Evolutionary conservation across 2,797 vertebrate species (phyloP).

Genomic region (Alosa sapidissima): DNA sequence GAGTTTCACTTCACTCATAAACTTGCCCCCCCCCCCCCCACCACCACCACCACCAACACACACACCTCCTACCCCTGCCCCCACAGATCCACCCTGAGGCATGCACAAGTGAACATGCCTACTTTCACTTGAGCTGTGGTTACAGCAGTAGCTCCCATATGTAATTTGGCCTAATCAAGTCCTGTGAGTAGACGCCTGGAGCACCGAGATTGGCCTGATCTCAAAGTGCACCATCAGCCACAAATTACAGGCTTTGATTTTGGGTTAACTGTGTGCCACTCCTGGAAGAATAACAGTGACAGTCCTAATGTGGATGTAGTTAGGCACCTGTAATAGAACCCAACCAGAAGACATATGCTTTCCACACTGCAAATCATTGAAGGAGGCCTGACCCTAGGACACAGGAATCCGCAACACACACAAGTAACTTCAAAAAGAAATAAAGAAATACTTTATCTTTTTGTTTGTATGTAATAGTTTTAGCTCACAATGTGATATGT

Average conservation of each 20-base stretch:
- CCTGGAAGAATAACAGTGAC: conserved; percentile 79
- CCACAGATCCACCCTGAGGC: neutral
- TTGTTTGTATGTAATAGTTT: neutral
- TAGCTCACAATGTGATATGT: neutral
- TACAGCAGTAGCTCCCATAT: conserved; percentile 77
- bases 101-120: conserved; percentile 6
- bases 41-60: neutral
- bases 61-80: neutral
- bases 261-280: conserved; percentile 82
- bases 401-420: neutral
- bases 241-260: conserved; percentile 87
- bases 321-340: conserved; percentile 69
- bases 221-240: conserved; percentile 82
- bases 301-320: conserved; percentile 73
- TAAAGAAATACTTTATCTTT: neutral
- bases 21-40: conserved; percentile 50
- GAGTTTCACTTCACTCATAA: neutral
- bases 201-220: conserved; percentile 82
- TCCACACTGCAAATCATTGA: conserved; percentile 34
- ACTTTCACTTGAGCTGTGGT: conserved; percentile 67
- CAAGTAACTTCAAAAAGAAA: neutral
- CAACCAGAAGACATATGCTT: conserved; percentile 47
- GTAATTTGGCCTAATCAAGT: conserved; percentile 83
- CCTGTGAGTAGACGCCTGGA: conserved; percentile 71
- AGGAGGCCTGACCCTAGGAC: conserved; percentile 9